Evolutionary conservation across 1,140 invertebrate genomes (phyloP).

Genomic region (Pygmarrhopalites habei): DNA sequence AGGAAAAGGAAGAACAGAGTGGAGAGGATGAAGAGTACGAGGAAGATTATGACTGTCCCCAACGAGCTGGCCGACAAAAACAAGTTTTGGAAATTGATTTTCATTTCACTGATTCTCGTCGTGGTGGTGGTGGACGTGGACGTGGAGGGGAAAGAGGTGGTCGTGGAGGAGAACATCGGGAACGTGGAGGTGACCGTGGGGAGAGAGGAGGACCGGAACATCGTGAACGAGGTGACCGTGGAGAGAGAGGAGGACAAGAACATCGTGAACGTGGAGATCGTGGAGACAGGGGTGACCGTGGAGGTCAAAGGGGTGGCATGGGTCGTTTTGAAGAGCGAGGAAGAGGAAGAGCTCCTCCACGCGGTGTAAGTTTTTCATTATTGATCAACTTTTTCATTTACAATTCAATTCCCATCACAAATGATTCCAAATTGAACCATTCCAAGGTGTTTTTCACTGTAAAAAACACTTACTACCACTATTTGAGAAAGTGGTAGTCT

Average conservation of each 20-base stretch:
- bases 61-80: slow-evolving; percentile 78
- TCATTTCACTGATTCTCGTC: slow-evolving; percentile 73
- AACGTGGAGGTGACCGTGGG: slow-evolving; percentile 38
- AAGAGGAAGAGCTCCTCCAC: neutral
- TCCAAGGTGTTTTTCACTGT: no score
- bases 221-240: slow-evolving; percentile 41
- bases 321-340: slow-evolving; percentile 34
- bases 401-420: no score
- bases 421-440: no score
- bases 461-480: no score
- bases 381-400: no score
- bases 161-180: slow-evolving; percentile 46
- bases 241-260: slow-evolving; percentile 37
- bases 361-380: no score
- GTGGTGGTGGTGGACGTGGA: slow-evolving; percentile 57
- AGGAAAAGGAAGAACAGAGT: slow-evolving; percentile 61
- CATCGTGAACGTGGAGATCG: slow-evolving; percentile 39
- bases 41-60: slow-evolving; percentile 63
- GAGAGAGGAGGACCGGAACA: slow-evolving; percentile 32
- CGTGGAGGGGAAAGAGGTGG: slow-evolving; percentile 52
- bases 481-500: no score
- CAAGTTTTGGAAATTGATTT: slow-evolving; percentile 81
- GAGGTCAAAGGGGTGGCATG: slow-evolving; percentile 36
- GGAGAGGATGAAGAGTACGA: slow-evolving; percentile 57
- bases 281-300: slow-evolving; percentile 40